Evolutionary conservation across 2,888 invertebrate species (phyloP), one percentile per base, ranked within the genome.

Genomic region (Parnassius mnemosyne): DNA sequence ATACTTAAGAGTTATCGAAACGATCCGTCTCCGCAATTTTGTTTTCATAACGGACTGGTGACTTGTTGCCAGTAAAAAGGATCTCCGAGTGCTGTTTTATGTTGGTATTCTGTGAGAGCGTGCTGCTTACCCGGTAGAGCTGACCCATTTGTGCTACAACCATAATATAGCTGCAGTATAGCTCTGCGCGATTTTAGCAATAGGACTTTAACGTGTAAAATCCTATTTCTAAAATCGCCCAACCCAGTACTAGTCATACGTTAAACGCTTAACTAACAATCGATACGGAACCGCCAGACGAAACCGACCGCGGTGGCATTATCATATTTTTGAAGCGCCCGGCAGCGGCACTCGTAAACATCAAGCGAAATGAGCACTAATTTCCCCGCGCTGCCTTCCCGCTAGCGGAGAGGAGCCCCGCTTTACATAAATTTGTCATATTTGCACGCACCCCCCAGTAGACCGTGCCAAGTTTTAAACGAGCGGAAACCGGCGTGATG

Each of bases 351-450:
- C 78, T 83, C 89, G 82, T 90, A 90, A 90, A 90, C 88, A 86
- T 84, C 75, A 74, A 71, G 80, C 80, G 74, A 78, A 87, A 89
- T 86, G 87, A 89, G 83, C 83, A 87, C 89, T 89, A 89, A 89
- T 88, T 89, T 82, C 46, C 81, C 82, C 74, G 70, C 77, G 75
- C 72, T 66, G 76, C 72, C 72, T 71, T 68, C 71, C 72, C 74
- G 74, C 77, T 77, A 80, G 81, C 77, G 79, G 81, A 80, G 81
- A 49, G 49, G 80, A 77, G 61, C 66, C 69, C 68, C 80, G 82
- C 77, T 89, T 86, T 84, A 81, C 89, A 89, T 89, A 91, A 89
- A 89, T 86, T 88, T 88, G 88, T 89, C 89, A 90, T 91, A 89
- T 88, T 90, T 83, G 82, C 83, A 87, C 87, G 85, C 85, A 83